Base-by-base conservation (phyloP, 2,797 vertebrate genomes). In the Premnoplex brunnescens region DNA sequence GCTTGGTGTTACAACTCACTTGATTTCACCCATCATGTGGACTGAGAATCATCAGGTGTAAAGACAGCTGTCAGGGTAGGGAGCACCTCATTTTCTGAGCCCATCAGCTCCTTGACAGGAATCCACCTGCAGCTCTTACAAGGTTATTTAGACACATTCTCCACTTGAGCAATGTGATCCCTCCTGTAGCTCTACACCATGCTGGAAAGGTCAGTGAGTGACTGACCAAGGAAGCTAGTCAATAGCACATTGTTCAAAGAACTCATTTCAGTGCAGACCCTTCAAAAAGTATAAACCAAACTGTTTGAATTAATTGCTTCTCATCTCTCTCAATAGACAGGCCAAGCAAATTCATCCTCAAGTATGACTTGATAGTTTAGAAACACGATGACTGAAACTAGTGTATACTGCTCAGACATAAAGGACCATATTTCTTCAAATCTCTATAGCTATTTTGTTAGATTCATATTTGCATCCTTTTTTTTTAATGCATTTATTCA, bases 221-320 rank as follows among this genome's bases (percentile, higher is more conserved):
- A 68, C n/a, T 2, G 1, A 30, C 4, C 1, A 1, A 14, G 13
- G 1, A 12, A 27, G 12, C 15, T 32, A 18, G 49, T 44, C 0
- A 0, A 30, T 3, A 59, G 26, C 22, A 48, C 0, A 1, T 10
- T 58, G 12, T 23, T 54, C 46, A 76, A 52, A 69, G 11, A 66
- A 68, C 54, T 55, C 2, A 2, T 36, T 8, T 82, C 46, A 34
- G 11, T 34, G 17, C 14, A 72, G 28, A 43, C 19, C 4, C 14
- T 62, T 59, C 62, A 60, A 43, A 71, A 90, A 39, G 1, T 49
- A 26, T 72, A 51, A 75, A 28, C 8, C 24, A 91, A 85, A 64
- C 28, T 3, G 28, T 13, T 12, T 36, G 49, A 75, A 64, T 48
- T 79, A 23, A 48, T 8, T 34, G 10, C 22, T 36, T 24, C 19